Evolutionary conservation across 2,113 vertebrate genomes (phyloP).

Genomic region (Tenebrosternarchus preto): DNA sequence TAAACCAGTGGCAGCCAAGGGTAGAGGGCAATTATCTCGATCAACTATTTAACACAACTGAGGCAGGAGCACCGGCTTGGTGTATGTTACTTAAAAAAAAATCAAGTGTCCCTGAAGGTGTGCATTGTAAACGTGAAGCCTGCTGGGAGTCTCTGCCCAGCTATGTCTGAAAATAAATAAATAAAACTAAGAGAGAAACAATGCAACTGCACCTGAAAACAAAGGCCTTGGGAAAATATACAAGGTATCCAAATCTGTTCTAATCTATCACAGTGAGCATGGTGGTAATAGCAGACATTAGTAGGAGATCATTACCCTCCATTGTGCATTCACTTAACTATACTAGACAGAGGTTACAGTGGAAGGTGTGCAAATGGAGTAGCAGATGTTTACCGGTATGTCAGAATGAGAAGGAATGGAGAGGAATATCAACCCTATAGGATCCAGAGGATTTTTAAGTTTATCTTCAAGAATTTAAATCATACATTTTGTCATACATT

Average conservation of each 20-base stretch:
- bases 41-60: slow-evolving; percentile 38
- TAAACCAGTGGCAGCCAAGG: slow-evolving; percentile 41
- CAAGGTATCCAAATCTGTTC: slow-evolving; percentile 44
- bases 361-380: slow-evolving; percentile 55
- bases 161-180: slow-evolving; percentile 16
- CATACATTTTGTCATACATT: not conserved
- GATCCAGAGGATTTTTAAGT: slow-evolving; percentile 23
- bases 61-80: not conserved
- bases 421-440: slow-evolving; percentile 36
- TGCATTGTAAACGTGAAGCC: not conserved
- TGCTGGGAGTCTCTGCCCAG: slow-evolving; percentile 12
- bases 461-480: slow-evolving; percentile 23
- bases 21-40: slow-evolving; percentile 44
- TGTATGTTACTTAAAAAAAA: slow-evolving; percentile 6
- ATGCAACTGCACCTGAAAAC: slow-evolving; percentile 37
- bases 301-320: slow-evolving; percentile 60
- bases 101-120: not conserved
- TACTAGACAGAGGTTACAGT: slow-evolving; percentile 56
- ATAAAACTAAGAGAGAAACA: slow-evolving; percentile 9
- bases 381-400: slow-evolving; percentile 59
- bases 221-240: slow-evolving; percentile 53
- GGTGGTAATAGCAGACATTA: slow-evolving; percentile 59
- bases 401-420: slow-evolving; percentile 50
- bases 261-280: slow-evolving; percentile 56
- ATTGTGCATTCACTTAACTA: slow-evolving; percentile 61